Conservation (phyloP, 2,888 invertebrate genomes). For the Cancer borealis region DNA sequence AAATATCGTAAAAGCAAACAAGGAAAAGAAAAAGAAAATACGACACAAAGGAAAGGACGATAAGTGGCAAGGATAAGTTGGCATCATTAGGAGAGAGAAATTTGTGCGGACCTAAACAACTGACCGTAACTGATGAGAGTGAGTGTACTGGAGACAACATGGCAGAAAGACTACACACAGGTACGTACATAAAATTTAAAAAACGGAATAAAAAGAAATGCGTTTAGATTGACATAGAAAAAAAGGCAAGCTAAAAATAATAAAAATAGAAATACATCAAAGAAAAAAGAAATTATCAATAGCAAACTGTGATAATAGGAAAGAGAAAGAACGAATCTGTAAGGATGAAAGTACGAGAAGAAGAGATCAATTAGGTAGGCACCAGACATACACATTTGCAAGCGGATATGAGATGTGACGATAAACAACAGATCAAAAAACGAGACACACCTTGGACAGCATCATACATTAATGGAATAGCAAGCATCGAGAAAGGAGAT, state of each 20-base stretch:
- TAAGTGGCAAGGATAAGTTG: neutral
- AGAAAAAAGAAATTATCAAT: too few species aligned
- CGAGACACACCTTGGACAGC: neutral
- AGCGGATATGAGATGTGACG: neutral
- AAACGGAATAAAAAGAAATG: too few species aligned
- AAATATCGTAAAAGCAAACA: neutral
- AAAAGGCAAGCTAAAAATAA: too few species aligned
- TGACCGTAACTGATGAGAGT: neutral
- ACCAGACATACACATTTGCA: neutral
- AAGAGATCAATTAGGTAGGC: neutral
- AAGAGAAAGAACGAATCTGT: too few species aligned
- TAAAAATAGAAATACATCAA: too few species aligned
- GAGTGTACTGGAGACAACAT: too few species aligned
- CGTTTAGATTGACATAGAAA: too few species aligned
- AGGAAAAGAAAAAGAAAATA: neutral
- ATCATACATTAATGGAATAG: neutral
- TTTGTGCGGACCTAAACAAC: too few species aligned
- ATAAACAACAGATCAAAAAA: neutral
- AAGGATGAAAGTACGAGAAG: too few species aligned
- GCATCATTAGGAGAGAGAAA: conserved; percentile 17
- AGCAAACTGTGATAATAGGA: too few species aligned
- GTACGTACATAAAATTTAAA: too few species aligned
- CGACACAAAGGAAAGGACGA: neutral
- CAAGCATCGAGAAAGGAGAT: neutral
- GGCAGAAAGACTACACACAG: too few species aligned